phyloP scores from a whole-genome alignment of 2,113 vertebrate species.

The Enhydra lutris region DNA sequence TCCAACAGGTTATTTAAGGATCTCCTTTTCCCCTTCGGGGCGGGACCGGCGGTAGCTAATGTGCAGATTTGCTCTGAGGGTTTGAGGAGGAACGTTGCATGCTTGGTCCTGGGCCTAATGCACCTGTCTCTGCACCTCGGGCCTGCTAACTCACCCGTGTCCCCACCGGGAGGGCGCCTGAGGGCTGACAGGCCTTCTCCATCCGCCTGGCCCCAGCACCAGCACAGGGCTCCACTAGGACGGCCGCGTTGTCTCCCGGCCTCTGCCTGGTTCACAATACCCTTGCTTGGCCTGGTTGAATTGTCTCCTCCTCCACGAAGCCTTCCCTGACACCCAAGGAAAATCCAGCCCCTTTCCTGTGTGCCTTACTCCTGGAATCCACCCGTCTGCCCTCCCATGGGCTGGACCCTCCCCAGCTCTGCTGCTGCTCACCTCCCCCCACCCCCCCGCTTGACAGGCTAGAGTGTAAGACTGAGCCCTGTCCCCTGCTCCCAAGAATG shows the following conservation, averaged over 20 bases:
- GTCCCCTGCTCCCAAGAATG: not conserved
- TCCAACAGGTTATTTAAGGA: not conserved
- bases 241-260: not conserved
- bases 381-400: fast-evolving
- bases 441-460: not conserved
- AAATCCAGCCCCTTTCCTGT: not conserved
- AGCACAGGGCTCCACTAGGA: not conserved
- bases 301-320: not conserved
- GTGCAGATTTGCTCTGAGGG: not conserved
- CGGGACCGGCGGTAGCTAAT: not conserved
- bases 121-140: not conserved
- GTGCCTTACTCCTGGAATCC: not conserved
- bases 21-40: not conserved
- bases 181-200: not conserved
- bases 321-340: not conserved
- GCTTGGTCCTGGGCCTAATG: not conserved
- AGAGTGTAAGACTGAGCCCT: not conserved
- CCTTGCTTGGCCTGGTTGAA: not conserved
- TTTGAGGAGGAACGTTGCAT: not conserved
- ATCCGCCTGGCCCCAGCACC: not conserved
- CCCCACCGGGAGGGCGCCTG: fast-evolving
- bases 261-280: not conserved
- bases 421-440: not conserved
- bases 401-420: not conserved
- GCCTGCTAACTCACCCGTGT: not conserved